Evolutionary conservation across 2,888 invertebrate genomes (phyloP).

Genomic region (Andrena haemorrhoa): DNA sequence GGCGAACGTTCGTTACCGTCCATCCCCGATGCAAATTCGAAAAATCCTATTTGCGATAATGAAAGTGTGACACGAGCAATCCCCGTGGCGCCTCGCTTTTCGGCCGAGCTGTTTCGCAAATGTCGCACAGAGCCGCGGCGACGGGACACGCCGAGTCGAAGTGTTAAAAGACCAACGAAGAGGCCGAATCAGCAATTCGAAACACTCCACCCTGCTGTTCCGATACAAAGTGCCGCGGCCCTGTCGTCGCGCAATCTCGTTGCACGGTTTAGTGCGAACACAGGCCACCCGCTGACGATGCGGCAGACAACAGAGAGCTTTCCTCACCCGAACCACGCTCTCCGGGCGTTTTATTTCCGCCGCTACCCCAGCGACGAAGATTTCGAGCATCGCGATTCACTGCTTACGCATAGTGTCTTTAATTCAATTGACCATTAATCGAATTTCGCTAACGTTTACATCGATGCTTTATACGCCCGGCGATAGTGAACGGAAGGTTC

Average conservation of each 20-base stretch:
- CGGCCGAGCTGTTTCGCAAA: neutral
- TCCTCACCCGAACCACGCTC: conserved; percentile 3
- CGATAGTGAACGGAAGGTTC: neutral
- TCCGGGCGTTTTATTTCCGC: conserved; percentile 30
- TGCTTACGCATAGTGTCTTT: neutral
- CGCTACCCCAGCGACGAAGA: neutral
- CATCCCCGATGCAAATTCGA: conserved; percentile 26
- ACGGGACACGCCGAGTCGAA: conserved; percentile 21
- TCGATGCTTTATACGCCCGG: too few relatives aligned
- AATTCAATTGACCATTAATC: neutral
- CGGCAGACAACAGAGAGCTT: conserved; percentile 25
- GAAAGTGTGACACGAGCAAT: conserved; percentile 1
- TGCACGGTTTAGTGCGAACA: conserved; percentile 47
- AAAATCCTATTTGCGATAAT: conserved; percentile 44
- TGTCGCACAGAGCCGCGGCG: neutral
- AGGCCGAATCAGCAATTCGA: conserved; percentile 36
- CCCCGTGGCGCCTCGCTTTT: neutral
- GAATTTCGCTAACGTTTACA: neutral
- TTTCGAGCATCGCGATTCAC: neutral
- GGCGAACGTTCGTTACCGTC: neutral
- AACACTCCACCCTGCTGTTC: conserved; percentile 21
- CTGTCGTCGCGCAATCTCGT: conserved; percentile 42
- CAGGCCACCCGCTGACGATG: conserved; percentile 19
- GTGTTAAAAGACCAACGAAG: conserved; percentile 38
- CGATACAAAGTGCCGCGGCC: conserved; percentile 23